These are phyloP conservation scores for Andrena marginata DNA, from an alignment of 2,888 invertebrate genomes.

Conservation along the genomic window DNA sequence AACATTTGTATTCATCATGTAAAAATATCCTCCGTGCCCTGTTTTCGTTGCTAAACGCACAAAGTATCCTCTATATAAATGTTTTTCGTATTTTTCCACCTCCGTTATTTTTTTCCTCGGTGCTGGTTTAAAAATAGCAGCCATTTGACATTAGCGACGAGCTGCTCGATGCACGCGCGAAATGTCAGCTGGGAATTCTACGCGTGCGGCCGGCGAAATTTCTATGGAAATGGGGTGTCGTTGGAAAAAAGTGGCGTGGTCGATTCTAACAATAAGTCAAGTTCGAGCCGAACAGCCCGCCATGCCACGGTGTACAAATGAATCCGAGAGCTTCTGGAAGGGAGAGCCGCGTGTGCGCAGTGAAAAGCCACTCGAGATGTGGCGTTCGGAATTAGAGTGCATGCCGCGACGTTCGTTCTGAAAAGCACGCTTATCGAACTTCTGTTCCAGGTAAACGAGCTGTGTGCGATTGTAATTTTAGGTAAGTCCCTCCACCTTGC, in stretches of 20 bases:
- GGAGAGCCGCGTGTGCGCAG: conserved; percentile 68
- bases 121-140: background rate
- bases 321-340: conserved; percentile 51
- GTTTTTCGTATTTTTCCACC: background rate
- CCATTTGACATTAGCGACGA: background rate
- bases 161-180: too few relatives aligned
- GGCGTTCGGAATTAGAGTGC: conserved; percentile 69
- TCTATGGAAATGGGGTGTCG: background rate
- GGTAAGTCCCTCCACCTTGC: conserved; percentile 57
- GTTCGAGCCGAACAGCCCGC: conserved; percentile 27
- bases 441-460: conserved; percentile 49
- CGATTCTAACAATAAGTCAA: conserved; percentile 50
- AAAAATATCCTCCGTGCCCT: background rate
- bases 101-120: background rate
- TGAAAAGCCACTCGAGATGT: conserved; percentile 49
- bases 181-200: background rate
- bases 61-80: conserved; percentile 15
- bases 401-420: conserved; percentile 61
- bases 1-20: conserved; percentile 8
- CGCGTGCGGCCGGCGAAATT: background rate
- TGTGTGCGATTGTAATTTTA: conserved; percentile 48
- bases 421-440: conserved; percentile 65
- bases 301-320: conserved; percentile 38
- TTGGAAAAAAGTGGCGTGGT: conserved; percentile 18
- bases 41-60: conserved; percentile 1